phyloP scores from a whole-genome alignment of 2,888 invertebrate genomes.

The Agrotis segetum region DNA sequence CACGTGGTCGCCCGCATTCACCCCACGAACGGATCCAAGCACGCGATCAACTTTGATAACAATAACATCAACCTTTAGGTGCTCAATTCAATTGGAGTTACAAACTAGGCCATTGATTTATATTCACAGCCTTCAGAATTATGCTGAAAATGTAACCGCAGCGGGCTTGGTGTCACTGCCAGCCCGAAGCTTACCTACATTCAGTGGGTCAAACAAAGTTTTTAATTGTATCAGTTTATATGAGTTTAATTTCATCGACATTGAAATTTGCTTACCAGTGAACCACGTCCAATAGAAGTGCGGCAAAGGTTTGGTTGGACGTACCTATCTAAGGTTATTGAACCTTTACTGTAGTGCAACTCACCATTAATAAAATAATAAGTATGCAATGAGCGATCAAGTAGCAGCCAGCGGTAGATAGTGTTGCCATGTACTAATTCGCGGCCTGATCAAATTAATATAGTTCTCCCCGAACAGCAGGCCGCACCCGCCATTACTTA shows the following conservation, averaged over 20 bases:
- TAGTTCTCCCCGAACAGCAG: constrained; percentile 28
- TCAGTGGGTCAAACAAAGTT: not conserved
- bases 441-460: constrained; percentile 28
- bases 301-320: not conserved
- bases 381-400: not conserved
- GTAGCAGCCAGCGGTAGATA: too few species aligned
- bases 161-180: not conserved
- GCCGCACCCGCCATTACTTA: constrained; percentile 52
- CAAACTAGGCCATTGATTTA: constrained; percentile 4
- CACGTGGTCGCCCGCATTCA: constrained; percentile 28
- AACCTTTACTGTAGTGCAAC: too few species aligned
- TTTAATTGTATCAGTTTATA: constrained; percentile 15
- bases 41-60: constrained; percentile 40
- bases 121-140: not conserved
- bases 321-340: too few species aligned
- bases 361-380: not conserved
- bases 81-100: constrained; percentile 16
- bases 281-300: not conserved
- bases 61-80: constrained; percentile 19
- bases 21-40: constrained; percentile 10
- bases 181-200: not conserved
- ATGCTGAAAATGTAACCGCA: not conserved
- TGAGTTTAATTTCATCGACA: not conserved
- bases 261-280: not conserved
- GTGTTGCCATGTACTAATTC: constrained; percentile 15